Conservation (phyloP, 2,113 vertebrate genomes). For the Acrocephalus arundinaceus region DNA sequence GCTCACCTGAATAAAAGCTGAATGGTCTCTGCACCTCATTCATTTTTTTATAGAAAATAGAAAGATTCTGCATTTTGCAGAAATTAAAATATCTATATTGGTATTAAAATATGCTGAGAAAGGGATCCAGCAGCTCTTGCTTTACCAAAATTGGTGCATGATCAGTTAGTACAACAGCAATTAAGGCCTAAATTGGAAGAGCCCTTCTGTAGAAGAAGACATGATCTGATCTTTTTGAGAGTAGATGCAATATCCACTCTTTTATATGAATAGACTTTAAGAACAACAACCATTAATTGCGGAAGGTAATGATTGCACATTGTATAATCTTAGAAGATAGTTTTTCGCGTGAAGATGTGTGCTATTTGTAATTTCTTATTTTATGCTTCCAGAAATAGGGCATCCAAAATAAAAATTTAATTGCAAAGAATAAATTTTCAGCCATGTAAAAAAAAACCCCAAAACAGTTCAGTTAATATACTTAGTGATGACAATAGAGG, state of each 20-base stretch:
- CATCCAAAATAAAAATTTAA: neutral
- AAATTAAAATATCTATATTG: neutral
- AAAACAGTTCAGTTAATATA: neutral
- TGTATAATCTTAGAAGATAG: neutral
- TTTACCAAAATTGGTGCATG: neutral
- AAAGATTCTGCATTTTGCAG: neutral
- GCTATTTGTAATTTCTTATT: neutral
- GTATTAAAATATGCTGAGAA: neutral
- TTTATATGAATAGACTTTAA: neutral
- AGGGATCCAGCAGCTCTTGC: neutral
- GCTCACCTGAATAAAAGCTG: neutral
- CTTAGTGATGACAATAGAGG: neutral
- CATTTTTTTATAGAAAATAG: neutral
- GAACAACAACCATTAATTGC: neutral
- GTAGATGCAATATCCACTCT: neutral
- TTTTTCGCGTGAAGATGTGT: neutral
- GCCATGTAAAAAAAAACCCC: neutral
- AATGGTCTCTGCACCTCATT: neutral
- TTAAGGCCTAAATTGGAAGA: neutral
- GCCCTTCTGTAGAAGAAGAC: neutral
- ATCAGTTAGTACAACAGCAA: neutral
- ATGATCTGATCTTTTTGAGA: neutral
- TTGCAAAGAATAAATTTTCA: neutral
- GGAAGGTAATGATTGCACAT: neutral
- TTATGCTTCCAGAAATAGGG: neutral